Base-by-base conservation (phyloP, 2,888 invertebrate species). In the Byasa hedistus region DNA sequence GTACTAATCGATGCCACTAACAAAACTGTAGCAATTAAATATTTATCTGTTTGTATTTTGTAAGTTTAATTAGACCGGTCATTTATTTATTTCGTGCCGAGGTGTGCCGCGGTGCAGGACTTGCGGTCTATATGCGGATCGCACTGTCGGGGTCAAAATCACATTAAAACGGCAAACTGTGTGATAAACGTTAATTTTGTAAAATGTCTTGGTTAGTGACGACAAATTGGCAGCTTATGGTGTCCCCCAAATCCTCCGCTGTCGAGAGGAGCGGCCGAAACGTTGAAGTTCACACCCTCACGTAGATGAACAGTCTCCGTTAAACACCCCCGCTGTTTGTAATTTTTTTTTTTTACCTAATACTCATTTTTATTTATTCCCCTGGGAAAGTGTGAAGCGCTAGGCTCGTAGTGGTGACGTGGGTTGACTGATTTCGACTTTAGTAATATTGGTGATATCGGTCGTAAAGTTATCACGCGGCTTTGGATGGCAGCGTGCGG, bases 401-500 rank as follows among this genome's bases (percentile, higher is more conserved):
- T 39, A 15, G 3, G 39, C 39, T 39, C 39, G 39, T 39, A 12
- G 39, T 39, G 39, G 39, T 39, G 12, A 39, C 39, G 39, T 39
- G 39, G 39, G 39, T 39, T 15, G 39, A 39, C 39, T 39, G 39
- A 39, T 39, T 39, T 39, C 39, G 39, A 39, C 39, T 39, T 39
- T 15, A 39, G 10, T 32, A 32, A 15, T 39, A 39, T 39, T 39
- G 39, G 39, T 39, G 39, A 39, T 39, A 39, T 39, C 39, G 39
- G n/a, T 39, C 39, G 39, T 39, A 39, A 39, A 12, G 39, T 39
- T 39, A 39, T 15, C 15, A 3, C 39, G 22, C 51, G 22, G 36
- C 39, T 57, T 61, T 24, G 60, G 65, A 61, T 61, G 65, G 65
- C 65, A 61, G 65, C 56, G 32, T 36, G n/a, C 10, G 44, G 36